Percentiles rank a stretch among this genome's conserved stretches.
These are phyloP conservation scores for Enteromius afrohamiltoni DNA, from an alignment of 2,797 vertebrate species.

Conservation along the genomic window DNA sequence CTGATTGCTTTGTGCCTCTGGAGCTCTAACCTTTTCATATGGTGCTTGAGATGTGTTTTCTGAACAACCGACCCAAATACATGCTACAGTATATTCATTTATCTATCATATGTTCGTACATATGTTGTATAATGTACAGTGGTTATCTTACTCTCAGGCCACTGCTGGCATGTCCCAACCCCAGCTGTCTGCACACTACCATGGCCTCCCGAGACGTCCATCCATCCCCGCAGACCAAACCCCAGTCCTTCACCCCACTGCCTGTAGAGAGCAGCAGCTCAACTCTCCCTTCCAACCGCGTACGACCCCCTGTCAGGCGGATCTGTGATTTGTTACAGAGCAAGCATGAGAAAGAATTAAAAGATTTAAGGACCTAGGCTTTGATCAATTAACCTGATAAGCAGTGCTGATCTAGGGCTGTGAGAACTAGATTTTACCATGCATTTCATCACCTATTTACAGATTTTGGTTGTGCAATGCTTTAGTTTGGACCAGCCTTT, in stretches of 20 bases:
- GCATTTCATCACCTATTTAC: constrained; percentile 6
- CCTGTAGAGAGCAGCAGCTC: constrained; percentile 80
- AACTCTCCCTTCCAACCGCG: constrained; percentile 88
- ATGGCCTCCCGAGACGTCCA: constrained; percentile 91
- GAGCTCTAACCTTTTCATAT: not conserved
- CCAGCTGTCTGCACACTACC: constrained; percentile 94
- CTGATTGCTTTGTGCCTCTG: not conserved
- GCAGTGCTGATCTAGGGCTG: not conserved
- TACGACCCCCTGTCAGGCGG: constrained; percentile 89
- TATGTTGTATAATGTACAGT: not conserved
- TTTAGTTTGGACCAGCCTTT: constrained; percentile 14
- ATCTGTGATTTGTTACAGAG: constrained; percentile 80
- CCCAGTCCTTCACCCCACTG: constrained; percentile 82
- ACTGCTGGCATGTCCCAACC: constrained; percentile 92
- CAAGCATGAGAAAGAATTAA: constrained; percentile 50
- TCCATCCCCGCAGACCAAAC: constrained; percentile 91
- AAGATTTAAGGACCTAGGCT: constrained; percentile 26
- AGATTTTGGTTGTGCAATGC: not conserved
- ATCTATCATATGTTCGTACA: not conserved
- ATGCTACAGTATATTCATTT: not conserved
- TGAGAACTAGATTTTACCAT: not conserved
- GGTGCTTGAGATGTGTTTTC: not conserved
- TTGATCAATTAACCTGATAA: constrained; percentile 18
- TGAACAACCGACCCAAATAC: not conserved
- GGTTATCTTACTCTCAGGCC: constrained; percentile 70